phyloP scores from a whole-genome alignment of 2,888 invertebrate genomes.

The Ptychoptera albimana region DNA sequence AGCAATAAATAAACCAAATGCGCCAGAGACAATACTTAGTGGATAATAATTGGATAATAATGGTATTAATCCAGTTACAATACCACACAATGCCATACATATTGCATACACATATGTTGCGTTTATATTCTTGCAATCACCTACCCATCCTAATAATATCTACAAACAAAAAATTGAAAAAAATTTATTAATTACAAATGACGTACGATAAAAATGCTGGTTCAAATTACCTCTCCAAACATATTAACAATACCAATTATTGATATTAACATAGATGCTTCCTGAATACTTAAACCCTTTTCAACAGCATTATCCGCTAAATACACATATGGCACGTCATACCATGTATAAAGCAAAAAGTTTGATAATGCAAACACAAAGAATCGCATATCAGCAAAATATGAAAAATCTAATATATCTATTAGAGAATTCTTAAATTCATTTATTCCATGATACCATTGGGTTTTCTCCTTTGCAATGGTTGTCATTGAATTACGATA shows the following conservation, averaged over 20 bases:
- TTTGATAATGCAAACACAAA: conserved; percentile 72
- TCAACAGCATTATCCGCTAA: conserved; percentile 63
- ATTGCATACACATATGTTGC: conserved; percentile 64
- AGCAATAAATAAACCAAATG: conserved; percentile 78
- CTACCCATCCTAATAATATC: conserved; percentile 75
- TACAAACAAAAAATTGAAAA: conserved; percentile 24
- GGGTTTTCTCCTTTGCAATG: conserved; percentile 54
- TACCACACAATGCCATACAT: conserved; percentile 60
- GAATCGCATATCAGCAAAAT: conserved; percentile 58
- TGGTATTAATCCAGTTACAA: conserved; percentile 49
- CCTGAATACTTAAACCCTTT: conserved; percentile 53
- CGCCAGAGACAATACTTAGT: conserved; percentile 49
- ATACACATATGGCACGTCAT: conserved; percentile 87
- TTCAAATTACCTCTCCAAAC: conserved; percentile 60
- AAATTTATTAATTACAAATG: background rate
- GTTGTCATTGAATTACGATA: conserved; percentile 74
- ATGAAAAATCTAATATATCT: conserved; percentile 68
- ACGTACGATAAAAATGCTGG: no score
- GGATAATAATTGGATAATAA: conserved; percentile 29
- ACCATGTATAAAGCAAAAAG: conserved; percentile 81
- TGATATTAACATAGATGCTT: conserved; percentile 68
- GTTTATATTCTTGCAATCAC: conserved; percentile 65
- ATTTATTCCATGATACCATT: conserved; percentile 57
- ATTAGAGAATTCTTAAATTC: conserved; percentile 61
- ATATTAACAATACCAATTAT: conserved; percentile 79